These are phyloP conservation scores for Oncorhynchus keta DNA, from an alignment of 2,113 vertebrate species.

Conservation along the genomic window DNA sequence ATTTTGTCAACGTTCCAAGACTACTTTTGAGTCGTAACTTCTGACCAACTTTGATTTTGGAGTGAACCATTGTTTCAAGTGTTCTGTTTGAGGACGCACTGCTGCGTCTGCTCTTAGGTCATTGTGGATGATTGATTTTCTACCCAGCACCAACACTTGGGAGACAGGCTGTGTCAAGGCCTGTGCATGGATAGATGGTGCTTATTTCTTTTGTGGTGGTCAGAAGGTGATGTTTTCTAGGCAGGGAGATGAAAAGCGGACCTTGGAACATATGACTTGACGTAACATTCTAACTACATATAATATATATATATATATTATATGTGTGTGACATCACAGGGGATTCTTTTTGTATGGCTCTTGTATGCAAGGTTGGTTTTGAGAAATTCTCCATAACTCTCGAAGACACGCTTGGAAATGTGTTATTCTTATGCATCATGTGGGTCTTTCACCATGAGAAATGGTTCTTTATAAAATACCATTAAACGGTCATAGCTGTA, in stretches of 20 bases:
- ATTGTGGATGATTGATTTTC: conserved; percentile 15
- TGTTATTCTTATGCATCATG: conserved; percentile 44
- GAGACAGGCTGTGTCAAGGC: conserved; percentile 47
- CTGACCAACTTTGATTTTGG: no score
- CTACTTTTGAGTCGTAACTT: no score
- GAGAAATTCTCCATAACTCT: conserved; percentile 41
- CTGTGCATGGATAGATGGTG: conserved; percentile 36
- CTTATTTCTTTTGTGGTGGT: conserved; percentile 43
- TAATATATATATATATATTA: conserved; percentile 23
- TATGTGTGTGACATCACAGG: conserved; percentile 55
- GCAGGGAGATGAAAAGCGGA: conserved; percentile 25
- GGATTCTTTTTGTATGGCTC: conserved; percentile 53
- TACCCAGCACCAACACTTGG: conserved; percentile 17
- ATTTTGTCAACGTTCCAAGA: no score
- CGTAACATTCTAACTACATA: conserved; percentile 54
- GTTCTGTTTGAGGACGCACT: conserved; percentile 16
- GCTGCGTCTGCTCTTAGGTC: conserved; percentile 27
- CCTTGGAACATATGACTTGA: conserved; percentile 41
- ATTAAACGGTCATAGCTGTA: conserved; percentile 72
- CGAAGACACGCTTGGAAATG: conserved; percentile 47
- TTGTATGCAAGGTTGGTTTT: conserved; percentile 46
- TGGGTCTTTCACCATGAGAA: conserved; percentile 29
- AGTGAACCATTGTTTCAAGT: background rate
- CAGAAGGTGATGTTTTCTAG: conserved; percentile 36
- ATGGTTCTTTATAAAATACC: conserved; percentile 72